A percentile compares a stretch with the other conserved stretches of the same genome.
Evolutionary conservation across 2,888 invertebrate species (phyloP).

Genomic region (Cantharis nigra): DNA sequence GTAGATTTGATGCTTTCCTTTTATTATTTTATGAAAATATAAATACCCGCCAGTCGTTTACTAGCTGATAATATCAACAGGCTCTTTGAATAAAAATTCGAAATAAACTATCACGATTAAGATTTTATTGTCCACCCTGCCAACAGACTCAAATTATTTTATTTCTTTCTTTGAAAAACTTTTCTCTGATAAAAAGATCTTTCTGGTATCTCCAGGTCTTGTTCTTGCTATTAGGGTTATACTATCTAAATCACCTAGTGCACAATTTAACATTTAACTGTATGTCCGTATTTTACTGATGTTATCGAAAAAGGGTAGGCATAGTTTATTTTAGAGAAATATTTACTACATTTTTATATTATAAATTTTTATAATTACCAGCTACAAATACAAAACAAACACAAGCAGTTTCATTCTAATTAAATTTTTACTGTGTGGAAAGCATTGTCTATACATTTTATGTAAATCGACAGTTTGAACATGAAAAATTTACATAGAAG

Average conservation of each 20-base stretch:
- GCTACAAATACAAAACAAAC: not conserved
- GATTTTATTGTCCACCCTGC: not conserved
- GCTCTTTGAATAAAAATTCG: not conserved
- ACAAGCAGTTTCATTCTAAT: not conserved
- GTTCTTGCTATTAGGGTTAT: not conserved
- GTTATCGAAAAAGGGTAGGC: not conserved
- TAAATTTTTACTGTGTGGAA: not conserved
- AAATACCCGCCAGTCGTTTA: not conserved
- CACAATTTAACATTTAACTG: not conserved
- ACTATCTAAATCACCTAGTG: not conserved
- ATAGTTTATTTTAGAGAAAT: not conserved
- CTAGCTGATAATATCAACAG: not conserved
- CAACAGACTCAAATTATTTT: not conserved
- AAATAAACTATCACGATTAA: not conserved
- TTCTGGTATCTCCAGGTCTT: not conserved
- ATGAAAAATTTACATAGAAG: not conserved
- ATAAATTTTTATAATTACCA: not conserved
- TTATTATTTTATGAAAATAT: no score
- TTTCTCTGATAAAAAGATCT: not conserved
- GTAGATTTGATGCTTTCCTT: no score
- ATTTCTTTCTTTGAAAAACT: not conserved
- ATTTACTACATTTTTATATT: not conserved
- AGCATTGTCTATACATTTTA: not conserved
- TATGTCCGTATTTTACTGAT: not conserved
- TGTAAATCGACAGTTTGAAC: not conserved